These are phyloP conservation scores for Mohoua ochrocephala DNA, from an alignment of 2,113 vertebrate genomes.

Conservation along the genomic window DNA sequence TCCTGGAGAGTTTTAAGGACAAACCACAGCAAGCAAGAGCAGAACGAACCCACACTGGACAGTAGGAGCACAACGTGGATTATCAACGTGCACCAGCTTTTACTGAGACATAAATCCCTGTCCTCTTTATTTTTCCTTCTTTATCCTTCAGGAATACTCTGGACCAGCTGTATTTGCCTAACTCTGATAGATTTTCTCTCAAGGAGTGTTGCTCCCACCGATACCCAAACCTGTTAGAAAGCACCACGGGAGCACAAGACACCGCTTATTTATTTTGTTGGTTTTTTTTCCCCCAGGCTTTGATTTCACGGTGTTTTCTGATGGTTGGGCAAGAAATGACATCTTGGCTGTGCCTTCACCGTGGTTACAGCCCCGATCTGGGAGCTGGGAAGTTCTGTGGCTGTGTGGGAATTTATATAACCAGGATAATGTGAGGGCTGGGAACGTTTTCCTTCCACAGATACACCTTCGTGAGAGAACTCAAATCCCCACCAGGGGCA, in stretches of 20 bases:
- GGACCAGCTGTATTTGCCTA: not conserved
- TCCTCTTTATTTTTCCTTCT: not conserved
- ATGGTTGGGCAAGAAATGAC: not conserved
- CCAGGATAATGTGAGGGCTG: fast-evolving
- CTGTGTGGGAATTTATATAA: not conserved
- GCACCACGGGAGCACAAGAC: not conserved
- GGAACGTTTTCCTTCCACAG: not conserved
- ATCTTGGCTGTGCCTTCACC: not conserved
- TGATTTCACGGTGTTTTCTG: not conserved
- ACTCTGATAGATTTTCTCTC: not conserved
- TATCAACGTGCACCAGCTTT: not conserved
- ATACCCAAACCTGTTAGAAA: not conserved
- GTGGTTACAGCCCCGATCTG: not conserved
- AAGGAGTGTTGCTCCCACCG: fast-evolving
- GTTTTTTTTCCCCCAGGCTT: not conserved
- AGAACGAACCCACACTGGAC: fast-evolving
- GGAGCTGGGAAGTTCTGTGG: not conserved
- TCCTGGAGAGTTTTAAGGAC: not conserved
- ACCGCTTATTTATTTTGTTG: fast-evolving
- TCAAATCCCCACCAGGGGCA: not conserved
- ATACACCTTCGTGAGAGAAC: not conserved
- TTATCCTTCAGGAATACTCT: not conserved
- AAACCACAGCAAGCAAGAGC: not conserved
- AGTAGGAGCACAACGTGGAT: not conserved
- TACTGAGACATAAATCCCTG: not conserved